These are phyloP conservation scores for Morpho achilles DNA, from an alignment of 2,888 invertebrate genomes.

Conservation along the genomic window DNA sequence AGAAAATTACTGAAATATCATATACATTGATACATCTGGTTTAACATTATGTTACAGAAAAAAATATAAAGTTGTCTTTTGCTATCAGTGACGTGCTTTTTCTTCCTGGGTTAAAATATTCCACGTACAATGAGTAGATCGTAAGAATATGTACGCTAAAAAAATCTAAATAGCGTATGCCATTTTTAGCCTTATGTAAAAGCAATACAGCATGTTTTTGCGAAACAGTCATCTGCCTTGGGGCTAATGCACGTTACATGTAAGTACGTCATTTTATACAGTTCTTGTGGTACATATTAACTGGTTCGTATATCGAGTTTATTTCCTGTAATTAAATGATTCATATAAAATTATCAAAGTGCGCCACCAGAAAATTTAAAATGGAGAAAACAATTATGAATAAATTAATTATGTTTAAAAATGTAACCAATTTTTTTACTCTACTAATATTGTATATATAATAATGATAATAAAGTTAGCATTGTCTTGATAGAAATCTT, in stretches of 20 bases:
- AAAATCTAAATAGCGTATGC: background rate
- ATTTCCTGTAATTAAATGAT: slow-evolving; percentile 4
- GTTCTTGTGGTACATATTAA: background rate
- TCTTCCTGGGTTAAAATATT: slow-evolving; percentile 24
- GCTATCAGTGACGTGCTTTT: slow-evolving; percentile 11
- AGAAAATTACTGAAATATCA: too few relatives aligned
- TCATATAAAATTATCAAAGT: background rate
- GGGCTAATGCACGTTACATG: slow-evolving; percentile 1
- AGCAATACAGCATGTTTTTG: background rate
- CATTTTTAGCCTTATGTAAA: slow-evolving; percentile 2
- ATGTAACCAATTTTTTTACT: too few relatives aligned
- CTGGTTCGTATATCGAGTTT: background rate
- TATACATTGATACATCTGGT: background rate
- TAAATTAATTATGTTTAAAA: too few relatives aligned
- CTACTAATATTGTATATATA: too few relatives aligned
- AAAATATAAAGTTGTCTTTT: slow-evolving; percentile 6
- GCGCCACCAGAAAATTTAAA: too few relatives aligned
- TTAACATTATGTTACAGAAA: background rate
- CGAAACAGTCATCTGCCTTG: slow-evolving; percentile 1
- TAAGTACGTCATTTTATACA: background rate
- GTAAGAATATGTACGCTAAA: background rate
- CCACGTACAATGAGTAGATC: slow-evolving; percentile 4
- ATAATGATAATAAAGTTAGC: too few relatives aligned
- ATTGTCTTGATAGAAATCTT: too few relatives aligned
- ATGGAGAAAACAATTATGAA: too few relatives aligned